Base-by-base conservation (phyloP, 2,888 invertebrate species). In the Autographa pulchrina region DNA sequence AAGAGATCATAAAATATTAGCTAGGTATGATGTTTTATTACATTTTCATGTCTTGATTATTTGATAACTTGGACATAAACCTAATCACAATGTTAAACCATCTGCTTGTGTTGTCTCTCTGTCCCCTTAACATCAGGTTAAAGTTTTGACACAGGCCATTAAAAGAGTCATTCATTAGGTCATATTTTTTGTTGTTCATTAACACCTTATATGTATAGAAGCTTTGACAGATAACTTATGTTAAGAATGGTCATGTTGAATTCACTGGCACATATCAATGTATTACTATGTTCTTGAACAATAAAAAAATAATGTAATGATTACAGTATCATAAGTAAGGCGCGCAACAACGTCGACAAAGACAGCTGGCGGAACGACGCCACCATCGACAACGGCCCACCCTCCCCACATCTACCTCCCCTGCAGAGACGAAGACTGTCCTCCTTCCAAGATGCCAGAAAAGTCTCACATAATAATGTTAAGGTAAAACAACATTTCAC, bases 1-100 rank as follows among this genome's bases (percentile, higher is more conserved):
- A 86, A 97, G 96, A 85, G 98, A 98, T 91, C 97, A 97, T 89
- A 96, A 97, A 91, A 95, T 96, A 90, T 96, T 97, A 92, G 93
- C 96, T 90, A 97, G 97, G 96, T 97, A 82, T 67, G 54, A 13
- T 13, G 48, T 16, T 75, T n/a, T 65, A 62, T 58, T 5, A 60
- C 16, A 66, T 60, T 61, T 32, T 48, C 31, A 48, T 25, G 11
- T 9, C 56, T 31, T 58, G 18, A 25, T 58, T 25, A 38, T 25
- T 31, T 58, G 18, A 58, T 58, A 5, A 38, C 38, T 38, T 38
- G 35, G 35, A 35, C 35, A 35, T 35, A 35, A 35, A 35, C 11
- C 11, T 2, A 38, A 11, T 38, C 38, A 38, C 11, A 38, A 11
- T 9, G 2, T 38, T 38, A 38, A 11, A 38, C 38, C 38, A 38